These are phyloP conservation scores for Dissostichus mawsoni DNA, from an alignment of 2,113 vertebrate genomes.

Conservation along the genomic window DNA sequence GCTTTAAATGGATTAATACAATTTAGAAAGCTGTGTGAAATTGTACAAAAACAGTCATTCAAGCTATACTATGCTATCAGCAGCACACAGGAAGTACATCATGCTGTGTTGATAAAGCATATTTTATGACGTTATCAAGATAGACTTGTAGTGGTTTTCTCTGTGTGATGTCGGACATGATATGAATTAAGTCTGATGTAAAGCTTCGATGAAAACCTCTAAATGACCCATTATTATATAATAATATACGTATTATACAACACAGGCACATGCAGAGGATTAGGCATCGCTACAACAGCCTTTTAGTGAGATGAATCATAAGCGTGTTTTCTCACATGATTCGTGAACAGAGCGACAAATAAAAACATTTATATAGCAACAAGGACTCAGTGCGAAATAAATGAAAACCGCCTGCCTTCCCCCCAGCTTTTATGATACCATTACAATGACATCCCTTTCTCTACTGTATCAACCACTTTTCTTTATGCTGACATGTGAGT, in stretches of 20 bases:
- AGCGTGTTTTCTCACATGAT: background rate
- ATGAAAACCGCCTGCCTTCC: background rate
- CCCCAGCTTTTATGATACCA: background rate
- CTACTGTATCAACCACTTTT: background rate
- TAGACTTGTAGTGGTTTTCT: background rate
- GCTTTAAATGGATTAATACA: too few species aligned
- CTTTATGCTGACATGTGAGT: background rate
- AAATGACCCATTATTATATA: background rate
- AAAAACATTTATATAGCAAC: constrained; percentile 5
- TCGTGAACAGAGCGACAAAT: background rate
- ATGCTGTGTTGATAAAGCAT: constrained; percentile 7
- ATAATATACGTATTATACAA: background rate
- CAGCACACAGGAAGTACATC: background rate
- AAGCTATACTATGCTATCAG: background rate
- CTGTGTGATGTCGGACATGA: too few species aligned
- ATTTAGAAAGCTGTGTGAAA: background rate
- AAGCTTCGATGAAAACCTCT: background rate
- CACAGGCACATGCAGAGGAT: constrained; percentile 1
- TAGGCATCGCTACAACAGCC: background rate
- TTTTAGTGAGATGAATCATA: background rate
- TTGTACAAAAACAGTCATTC: background rate
- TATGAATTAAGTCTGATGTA: background rate
- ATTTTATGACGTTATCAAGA: constrained; percentile 6
- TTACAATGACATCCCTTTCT: constrained; percentile 19
- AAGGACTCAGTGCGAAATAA: background rate